Percentiles rank a stretch among this genome's conserved stretches.
Conservation (phyloP, 2,797 vertebrate species). For the Gouania willdenowi region DNA sequence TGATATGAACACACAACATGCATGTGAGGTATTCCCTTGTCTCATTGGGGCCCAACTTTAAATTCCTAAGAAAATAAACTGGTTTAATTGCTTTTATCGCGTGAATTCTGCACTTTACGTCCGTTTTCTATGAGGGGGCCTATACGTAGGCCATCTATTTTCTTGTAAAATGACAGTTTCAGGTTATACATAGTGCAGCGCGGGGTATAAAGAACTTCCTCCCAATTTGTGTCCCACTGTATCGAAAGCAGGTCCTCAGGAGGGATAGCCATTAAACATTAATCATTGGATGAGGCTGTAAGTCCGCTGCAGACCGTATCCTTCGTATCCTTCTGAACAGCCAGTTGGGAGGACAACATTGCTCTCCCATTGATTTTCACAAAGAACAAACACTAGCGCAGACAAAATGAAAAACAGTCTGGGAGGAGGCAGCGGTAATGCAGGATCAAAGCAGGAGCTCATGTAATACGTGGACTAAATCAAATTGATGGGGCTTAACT, state of each 20-base stretch:
- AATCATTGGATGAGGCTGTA: constrained; percentile 50
- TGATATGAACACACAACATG: too few relatives aligned
- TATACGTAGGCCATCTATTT: constrained; percentile 59
- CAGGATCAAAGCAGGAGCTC: constrained; percentile 28
- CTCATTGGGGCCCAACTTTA: too few relatives aligned
- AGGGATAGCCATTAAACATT: constrained; percentile 49
- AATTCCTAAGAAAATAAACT: too few relatives aligned
- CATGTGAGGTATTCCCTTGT: too few relatives aligned
- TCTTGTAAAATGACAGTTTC: constrained; percentile 66
- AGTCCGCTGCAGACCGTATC: constrained; percentile 37
- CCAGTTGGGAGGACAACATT: constrained; percentile 39
- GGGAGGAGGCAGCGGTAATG: constrained; percentile 23
- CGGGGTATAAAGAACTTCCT: constrained; percentile 54
- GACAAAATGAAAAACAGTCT: constrained; percentile 20
- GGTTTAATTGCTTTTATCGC: too few relatives aligned
- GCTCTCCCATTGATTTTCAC: constrained; percentile 57
- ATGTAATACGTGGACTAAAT: constrained; percentile 24
- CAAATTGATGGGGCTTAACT: constrained; percentile 28
- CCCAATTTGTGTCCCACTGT: constrained; percentile 23
- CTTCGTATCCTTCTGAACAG: constrained; percentile 41
- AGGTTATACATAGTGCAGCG: constrained; percentile 62
- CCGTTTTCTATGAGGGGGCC: too few relatives aligned
- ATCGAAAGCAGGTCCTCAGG: constrained; percentile 50
- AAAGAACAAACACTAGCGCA: constrained; percentile 37
- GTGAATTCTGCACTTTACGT: too few relatives aligned